phyloP scores from a whole-genome alignment of 2,113 vertebrate species.

The Tricholaema leucomelas region DNA sequence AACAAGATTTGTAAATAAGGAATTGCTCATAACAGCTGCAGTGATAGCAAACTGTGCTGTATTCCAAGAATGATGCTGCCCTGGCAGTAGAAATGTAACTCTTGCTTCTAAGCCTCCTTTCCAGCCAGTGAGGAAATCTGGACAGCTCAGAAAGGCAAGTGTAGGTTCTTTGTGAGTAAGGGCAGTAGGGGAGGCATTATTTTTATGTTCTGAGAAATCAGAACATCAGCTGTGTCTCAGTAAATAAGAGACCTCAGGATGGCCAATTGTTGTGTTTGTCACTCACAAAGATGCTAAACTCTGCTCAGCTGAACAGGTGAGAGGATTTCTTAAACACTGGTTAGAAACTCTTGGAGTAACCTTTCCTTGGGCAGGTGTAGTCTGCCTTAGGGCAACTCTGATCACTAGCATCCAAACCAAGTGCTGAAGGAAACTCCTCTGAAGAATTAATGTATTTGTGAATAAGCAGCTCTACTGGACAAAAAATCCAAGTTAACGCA shows the following conservation, averaged over 20 bases:
- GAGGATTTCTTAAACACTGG: not conserved
- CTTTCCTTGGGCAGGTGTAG: not conserved
- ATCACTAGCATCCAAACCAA: not conserved
- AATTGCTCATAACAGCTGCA: constrained; percentile 2
- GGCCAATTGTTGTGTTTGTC: not conserved
- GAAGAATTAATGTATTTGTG: fast-evolving
- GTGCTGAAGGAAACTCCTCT: not conserved
- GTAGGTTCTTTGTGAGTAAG: not conserved
- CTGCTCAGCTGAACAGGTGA: not conserved
- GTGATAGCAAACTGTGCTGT: not conserved
- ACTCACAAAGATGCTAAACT: not conserved
- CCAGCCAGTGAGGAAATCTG: not conserved
- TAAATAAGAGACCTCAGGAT: not conserved
- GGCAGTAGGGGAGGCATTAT: not conserved
- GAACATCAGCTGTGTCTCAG: not conserved
- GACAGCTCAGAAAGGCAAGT: not conserved
- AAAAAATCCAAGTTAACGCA: not conserved
- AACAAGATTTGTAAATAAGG: not conserved
- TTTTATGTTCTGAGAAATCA: not conserved
- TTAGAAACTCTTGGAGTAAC: not conserved
- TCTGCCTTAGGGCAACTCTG: not conserved
- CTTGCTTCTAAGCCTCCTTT: not conserved
- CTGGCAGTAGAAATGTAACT: not conserved
- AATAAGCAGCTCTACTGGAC: not conserved
- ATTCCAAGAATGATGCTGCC: not conserved